phyloP scores from a whole-genome alignment of 2,797 vertebrate genomes.

The Zalophus californianus region DNA sequence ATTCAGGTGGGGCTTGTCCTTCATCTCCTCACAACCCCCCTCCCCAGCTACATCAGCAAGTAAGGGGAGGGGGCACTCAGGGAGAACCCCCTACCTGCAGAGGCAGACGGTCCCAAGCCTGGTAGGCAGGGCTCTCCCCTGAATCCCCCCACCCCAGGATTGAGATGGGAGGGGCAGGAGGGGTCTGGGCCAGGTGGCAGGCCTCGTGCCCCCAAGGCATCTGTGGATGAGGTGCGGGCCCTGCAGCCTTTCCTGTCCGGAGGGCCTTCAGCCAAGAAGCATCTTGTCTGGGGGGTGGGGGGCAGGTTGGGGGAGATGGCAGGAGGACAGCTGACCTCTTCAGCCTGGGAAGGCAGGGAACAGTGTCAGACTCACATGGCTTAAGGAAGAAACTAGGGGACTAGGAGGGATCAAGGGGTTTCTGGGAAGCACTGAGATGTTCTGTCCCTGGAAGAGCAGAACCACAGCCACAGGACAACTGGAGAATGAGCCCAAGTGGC shows the following conservation, averaged over 20 bases:
- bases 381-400: neutral
- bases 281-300: neutral
- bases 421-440: neutral
- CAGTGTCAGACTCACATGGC: neutral
- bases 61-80: neutral
- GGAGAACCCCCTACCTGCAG: neutral
- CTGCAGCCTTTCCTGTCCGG: neutral
- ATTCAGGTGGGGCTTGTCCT: constrained; percentile 42
- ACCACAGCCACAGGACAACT: neutral
- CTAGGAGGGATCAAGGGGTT: neutral
- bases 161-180: neutral
- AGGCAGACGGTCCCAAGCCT: neutral
- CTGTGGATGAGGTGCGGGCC: neutral
- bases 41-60: neutral
- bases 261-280: neutral
- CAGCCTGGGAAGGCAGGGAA: constrained; percentile 13
- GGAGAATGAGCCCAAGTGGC: neutral
- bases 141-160: neutral
- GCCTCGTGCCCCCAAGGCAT: neutral
- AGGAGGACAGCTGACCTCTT: neutral
- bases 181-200: fast-evolving
- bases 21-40: neutral
- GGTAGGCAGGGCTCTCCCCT: neutral
- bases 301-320: constrained; percentile 56
- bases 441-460: neutral